Conservation (phyloP, 1,140 invertebrate genomes). For the Oryctes rhinoceros region DNA sequence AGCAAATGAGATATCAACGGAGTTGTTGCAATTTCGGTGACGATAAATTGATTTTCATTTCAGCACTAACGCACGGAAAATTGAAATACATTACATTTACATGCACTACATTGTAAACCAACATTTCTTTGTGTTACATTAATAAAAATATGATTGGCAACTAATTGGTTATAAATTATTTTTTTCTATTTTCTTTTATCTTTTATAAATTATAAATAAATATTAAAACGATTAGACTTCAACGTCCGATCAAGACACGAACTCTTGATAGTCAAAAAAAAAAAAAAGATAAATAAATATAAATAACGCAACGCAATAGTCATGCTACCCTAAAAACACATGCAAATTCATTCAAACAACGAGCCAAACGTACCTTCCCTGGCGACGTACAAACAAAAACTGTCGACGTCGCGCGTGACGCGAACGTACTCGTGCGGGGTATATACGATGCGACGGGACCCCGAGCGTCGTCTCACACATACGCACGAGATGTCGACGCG, state of each 20-base stretch:
- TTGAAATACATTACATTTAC: too few species aligned
- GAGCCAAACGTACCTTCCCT: conserved; percentile 19
- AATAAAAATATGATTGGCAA: too few species aligned
- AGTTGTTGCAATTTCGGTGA: too few species aligned
- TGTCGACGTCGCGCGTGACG: conserved; percentile 38
- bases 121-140: too few species aligned
- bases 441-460: conserved; percentile 44
- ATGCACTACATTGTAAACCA: too few species aligned
- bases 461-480: conserved; percentile 40
- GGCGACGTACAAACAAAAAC: conserved; percentile 24
- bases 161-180: too few species aligned
- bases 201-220: too few species aligned
- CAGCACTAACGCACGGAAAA: too few species aligned
- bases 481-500: conserved; percentile 43
- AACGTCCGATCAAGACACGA: conserved; percentile 42
- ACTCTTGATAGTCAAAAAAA: not conserved
- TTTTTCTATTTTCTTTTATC: too few species aligned
- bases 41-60: too few species aligned
- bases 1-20: too few species aligned
- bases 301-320: conserved; percentile 4
- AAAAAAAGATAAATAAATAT: not conserved
- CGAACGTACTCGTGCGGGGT: not conserved
- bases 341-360: conserved; percentile 26
- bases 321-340: not conserved
- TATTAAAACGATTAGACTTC: conserved; percentile 40